Evolutionary conservation across 2,113 vertebrate species (phyloP).

Genomic region (Cryptotis parvus): DNA sequence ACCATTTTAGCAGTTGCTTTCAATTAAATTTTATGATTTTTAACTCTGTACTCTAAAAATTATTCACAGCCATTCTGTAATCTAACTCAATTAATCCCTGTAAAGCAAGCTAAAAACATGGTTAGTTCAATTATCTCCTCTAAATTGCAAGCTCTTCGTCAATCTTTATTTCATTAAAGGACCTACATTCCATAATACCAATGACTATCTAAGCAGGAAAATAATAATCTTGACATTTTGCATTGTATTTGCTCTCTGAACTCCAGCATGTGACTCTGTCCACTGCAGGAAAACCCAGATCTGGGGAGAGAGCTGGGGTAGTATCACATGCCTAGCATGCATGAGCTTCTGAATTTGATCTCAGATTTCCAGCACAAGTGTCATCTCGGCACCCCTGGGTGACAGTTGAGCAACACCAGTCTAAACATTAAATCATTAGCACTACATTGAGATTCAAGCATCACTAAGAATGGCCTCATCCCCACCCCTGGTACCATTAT

Average conservation of each 20-base stretch:
- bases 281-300: neutral
- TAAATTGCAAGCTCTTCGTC: neutral
- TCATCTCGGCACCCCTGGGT: too few species aligned
- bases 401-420: too few species aligned
- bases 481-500: too few species aligned
- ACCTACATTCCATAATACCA: neutral
- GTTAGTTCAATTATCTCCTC: neutral
- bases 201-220: neutral
- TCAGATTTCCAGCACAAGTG: too few species aligned
- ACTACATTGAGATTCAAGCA: neutral
- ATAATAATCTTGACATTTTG: neutral
- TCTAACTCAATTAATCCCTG: neutral
- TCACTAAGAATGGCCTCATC: neutral
- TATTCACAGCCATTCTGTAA: neutral
- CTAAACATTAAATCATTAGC: too few species aligned
- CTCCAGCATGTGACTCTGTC: neutral
- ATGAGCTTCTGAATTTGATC: too few species aligned
- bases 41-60: neutral
- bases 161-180: neutral
- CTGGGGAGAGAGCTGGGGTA: too few species aligned
- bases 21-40: conserved; percentile 14
- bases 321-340: too few species aligned
- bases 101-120: neutral
- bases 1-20: conserved; percentile 34
- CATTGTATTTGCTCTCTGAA: neutral